These are phyloP conservation scores for Cheilosia pagana DNA, from an alignment of 2,888 invertebrate genomes.

Conservation along the genomic window DNA sequence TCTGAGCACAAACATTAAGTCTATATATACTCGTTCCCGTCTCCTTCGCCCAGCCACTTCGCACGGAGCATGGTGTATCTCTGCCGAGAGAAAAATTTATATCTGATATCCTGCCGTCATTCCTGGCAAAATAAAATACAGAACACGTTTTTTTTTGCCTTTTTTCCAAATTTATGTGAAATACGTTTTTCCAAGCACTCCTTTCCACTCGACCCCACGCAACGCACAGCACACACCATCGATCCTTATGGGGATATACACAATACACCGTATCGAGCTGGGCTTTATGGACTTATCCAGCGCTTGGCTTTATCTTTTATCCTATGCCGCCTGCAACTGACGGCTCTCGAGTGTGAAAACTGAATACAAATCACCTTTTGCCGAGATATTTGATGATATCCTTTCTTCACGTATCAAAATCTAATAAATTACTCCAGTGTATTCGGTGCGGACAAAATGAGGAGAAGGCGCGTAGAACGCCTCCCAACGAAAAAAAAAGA, in stretches of 20 bases:
- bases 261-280: background rate
- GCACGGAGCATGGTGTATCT: slow-evolving; percentile 3
- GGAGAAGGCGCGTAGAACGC: slow-evolving; percentile 25
- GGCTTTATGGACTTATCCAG: slow-evolving; percentile 43
- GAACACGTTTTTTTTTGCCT: background rate
- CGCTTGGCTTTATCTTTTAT: slow-evolving; percentile 34
- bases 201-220: background rate
- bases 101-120: slow-evolving; percentile 45
- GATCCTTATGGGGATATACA: slow-evolving; percentile 2
- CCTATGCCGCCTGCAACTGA: slow-evolving; percentile 32
- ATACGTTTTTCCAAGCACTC: slow-evolving; percentile 24
- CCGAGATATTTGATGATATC: slow-evolving; percentile 51
- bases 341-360: slow-evolving; percentile 55
- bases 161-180: slow-evolving; percentile 43
- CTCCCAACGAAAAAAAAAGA: background rate
- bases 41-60: background rate
- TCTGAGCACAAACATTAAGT: slow-evolving; percentile 14
- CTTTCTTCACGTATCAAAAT: slow-evolving; percentile 62
- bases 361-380: slow-evolving; percentile 69
- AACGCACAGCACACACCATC: slow-evolving; percentile 5
- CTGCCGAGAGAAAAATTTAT: slow-evolving; percentile 30
- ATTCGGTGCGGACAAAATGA: slow-evolving; percentile 9
- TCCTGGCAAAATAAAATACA: slow-evolving; percentile 21
- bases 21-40: background rate
- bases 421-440: slow-evolving; percentile 65